Conservation (phyloP, 2,888 invertebrate species). For the Diachrysia chrysitis region DNA sequence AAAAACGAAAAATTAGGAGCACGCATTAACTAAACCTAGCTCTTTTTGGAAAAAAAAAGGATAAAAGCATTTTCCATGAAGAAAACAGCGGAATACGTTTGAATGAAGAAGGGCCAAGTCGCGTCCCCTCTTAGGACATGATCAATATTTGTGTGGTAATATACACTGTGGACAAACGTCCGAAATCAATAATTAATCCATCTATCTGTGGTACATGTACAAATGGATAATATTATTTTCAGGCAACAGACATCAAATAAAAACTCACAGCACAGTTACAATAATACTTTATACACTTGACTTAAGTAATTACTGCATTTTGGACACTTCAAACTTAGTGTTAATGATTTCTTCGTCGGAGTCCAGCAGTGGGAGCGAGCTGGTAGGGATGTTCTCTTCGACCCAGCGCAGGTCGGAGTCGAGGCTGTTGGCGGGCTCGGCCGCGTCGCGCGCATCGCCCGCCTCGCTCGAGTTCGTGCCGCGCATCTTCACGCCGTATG, state of each 20-base stretch:
- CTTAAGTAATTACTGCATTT: constrained; percentile 92
- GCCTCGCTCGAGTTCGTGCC: constrained; percentile 75
- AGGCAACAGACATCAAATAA: constrained; percentile 44
- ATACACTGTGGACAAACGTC: too few species aligned
- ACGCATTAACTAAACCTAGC: too few species aligned
- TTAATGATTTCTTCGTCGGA: constrained; percentile 95
- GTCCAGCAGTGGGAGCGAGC: constrained; percentile 91
- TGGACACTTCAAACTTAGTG: constrained; percentile 95
- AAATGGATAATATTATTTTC: not conserved
- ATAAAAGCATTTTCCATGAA: too few species aligned
- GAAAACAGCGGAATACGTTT: too few species aligned
- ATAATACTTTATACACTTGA: constrained; percentile 70
- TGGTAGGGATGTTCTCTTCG: constrained; percentile 97
- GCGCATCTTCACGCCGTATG: constrained; percentile 95
- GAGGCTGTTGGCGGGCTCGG: constrained; percentile 73
- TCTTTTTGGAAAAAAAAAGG: too few species aligned
- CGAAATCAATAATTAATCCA: too few species aligned
- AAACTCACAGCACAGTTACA: constrained; percentile 63
- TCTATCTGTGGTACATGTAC: not conserved
- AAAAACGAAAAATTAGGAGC: too few species aligned
- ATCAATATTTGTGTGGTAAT: too few species aligned
- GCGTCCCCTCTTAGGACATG: too few species aligned
- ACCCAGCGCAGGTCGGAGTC: constrained; percentile 93
- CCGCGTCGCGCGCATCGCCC: constrained; percentile 57
- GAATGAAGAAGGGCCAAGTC: too few species aligned